Evolutionary conservation across 2,113 vertebrate genomes (phyloP), one percentile per base, ranked within the genome.

Genomic region (Montifringilla adamsi): DNA sequence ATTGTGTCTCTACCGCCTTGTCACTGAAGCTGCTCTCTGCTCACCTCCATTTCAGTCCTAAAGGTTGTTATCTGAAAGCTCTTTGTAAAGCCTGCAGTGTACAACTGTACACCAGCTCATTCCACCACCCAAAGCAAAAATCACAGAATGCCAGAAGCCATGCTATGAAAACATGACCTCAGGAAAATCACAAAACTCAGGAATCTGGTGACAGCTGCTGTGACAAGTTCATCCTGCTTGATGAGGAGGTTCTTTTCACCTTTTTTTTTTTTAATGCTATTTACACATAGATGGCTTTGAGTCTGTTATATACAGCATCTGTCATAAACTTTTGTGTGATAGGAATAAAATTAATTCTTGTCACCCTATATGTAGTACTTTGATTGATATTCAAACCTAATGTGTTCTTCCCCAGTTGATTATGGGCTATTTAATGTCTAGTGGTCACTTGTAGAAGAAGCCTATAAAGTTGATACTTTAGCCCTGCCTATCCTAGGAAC

Each of bases 301-400:
- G 31, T 44, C 18, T 76, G 35, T n/a, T 75, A n/a, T 37, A 15
- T 22, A 53, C 15, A 26, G 5, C 44, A 58, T 46, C 58, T 52
- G 13, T 63, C 35, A 31, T 30, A 19, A 82, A 13, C 5, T 87
- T 87, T 43, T 56, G 6, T 53, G 9, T 78, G 59, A 92, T 35
- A 24, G 24, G 20, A 96, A 94, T 43, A 86, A 93, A 95, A 96
- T 84, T 93, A 87, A 87, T 79, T 92, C n/a, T 72, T 95, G n/a
- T 87, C 53, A 67, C 27, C 19, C 19, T 67, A 37, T 60, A 43
- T 10, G 17, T 37, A 72, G 12, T 14, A 16, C 43, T 26, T 22
- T 30, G 15, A 62, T 79, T 94, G 73, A 86, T 78, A 92, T 90
- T 91, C 22, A 89, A 73, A 94, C 44, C n/a, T 84, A 35, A 59